phyloP scores from a whole-genome alignment of 37 sponge, comb jelly and placozoan species.

The Cliona cf. orientalis region DNA sequence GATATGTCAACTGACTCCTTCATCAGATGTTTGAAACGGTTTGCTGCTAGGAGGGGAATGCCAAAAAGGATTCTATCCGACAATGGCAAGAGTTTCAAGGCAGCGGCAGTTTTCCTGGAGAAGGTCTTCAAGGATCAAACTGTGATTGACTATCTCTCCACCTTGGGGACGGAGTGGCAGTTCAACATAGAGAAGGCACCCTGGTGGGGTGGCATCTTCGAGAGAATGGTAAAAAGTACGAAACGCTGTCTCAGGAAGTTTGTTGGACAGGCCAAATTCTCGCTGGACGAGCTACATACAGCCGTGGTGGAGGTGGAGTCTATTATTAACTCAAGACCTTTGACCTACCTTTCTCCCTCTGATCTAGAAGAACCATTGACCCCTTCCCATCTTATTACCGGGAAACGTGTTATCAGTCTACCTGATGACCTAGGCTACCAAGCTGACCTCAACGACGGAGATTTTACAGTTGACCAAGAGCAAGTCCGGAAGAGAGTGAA shows the following conservation, averaged over 20 bases:
- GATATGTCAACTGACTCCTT: constrained; percentile 19
- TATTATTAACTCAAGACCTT: no score
- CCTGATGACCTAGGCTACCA: constrained; percentile 24
- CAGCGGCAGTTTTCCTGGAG: constrained; percentile 27
- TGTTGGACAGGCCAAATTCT: constrained; percentile 38
- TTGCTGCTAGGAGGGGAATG: constrained; percentile 51
- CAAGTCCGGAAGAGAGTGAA: no score
- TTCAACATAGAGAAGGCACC: constrained; percentile 42
- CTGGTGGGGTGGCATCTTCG: constrained; percentile 42
- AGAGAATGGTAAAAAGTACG: constrained; percentile 20
- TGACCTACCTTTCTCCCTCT: constrained; percentile 23
- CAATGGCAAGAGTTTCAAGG: constrained; percentile 45
- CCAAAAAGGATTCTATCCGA: constrained; percentile 38
- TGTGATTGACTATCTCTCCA: constrained; percentile 14
- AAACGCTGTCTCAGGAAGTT: constrained; percentile 54
- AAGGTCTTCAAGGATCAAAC: constrained; percentile 6
- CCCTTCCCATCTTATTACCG: constrained; percentile 55
- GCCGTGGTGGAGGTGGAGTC: no score
- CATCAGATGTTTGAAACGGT: no score
- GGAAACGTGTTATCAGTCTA: constrained; percentile 38
- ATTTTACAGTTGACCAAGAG: no score
- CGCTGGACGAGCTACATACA: constrained; percentile 21
- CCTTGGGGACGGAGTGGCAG: constrained; percentile 34
- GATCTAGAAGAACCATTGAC: constrained; percentile 49
- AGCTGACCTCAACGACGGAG: constrained; percentile 9